Base-by-base conservation (phyloP, 2,113 vertebrate genomes). In the Chroicocephalus ridibundus region DNA sequence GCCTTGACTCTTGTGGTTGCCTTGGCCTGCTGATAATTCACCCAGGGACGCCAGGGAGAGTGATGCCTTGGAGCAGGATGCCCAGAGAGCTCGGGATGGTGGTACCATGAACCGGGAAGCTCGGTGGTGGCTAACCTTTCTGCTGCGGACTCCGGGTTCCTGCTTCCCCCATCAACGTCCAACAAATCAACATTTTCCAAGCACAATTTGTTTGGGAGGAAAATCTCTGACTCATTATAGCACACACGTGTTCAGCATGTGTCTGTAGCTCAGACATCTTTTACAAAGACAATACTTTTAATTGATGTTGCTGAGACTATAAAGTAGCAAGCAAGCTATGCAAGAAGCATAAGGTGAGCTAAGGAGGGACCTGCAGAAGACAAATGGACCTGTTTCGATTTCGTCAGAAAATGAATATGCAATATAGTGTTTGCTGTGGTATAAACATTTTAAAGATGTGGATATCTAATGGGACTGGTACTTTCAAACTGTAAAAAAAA, bases 21-120 rank as follows among this genome's bases (percentile, higher is more conserved):
- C 24, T 74, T 61, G 44, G 9, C 21, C 42, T 61, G 44, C 31
- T 86, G 68, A 9, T 65, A 16, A 52, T 72, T 82, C 44, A 80
- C 21, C 19, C 62, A 36, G 10, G 27, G 40, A 55, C 3, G 2
- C 10, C 34, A 40, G 21, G 31, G 40, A 42, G 25, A 0, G 0
- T n/a, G 47, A 38, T 1, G 2, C 5, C 9, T 49, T 1, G 1
- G 72, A 49, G 46, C 34, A 75, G 55, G 52, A 49, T 25, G 61
- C 16, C 25, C 66, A 55, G 12, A 36, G n/a, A 79, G 44, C 49
- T 16, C 1, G 7, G n/a, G 5, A 6, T 52, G 36, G 51, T 40
- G 34, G 13, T 69, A 64, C 11, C 72, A 60, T 0, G 0, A 47
- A 38, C 11, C 1, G 1, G 47, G 34, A 52, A 71, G 44, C 10